Evolutionary conservation across 2,888 invertebrate genomes (phyloP), one percentile per base, ranked within the genome.

Genomic region (Salticus scenicus): DNA sequence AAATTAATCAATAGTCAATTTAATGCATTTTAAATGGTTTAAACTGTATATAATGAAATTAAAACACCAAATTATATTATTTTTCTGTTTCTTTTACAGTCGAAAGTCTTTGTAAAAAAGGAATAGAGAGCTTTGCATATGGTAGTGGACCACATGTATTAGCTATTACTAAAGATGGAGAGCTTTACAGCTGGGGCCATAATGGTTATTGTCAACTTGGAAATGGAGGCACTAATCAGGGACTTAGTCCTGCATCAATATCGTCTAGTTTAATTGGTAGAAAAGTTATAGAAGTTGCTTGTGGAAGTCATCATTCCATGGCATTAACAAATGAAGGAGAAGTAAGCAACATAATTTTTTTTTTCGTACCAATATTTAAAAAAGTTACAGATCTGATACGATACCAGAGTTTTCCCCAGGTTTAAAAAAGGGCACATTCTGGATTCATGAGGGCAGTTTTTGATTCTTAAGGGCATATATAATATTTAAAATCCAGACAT

Each of bases 131-230:
- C 30, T 92, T 94, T 88, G 92, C 93, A 0, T 93, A 92, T 90
- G 94, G 93, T 0, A 92, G 92, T 89, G 93, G 93, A 12, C 93
- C 93, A 10, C 93, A 94, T 90, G 93, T 94, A 0, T 89, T 94
- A 41, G 94, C 93, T 0, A 91, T 93, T 0, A 93, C 93, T 17
- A 90, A 91, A 87, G 91, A 90, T 79, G 94, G 94, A 30, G 92
- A 92, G 88, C 90, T 94, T 0, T 94, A 92, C 90, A 92, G 92
- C 64, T 94, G 93, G 93, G 94, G 93, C 7, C 93, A 93, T 89
- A 94, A 94, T 90, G 93, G 92, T 2, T 93, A 93, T 88, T 92
- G 93, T 88, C 93, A 94, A 90, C 90, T 93, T 10, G 93, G 93
- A 66, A 93, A 93, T 88, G 93, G 93, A 33, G 92, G 92, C 0